These are phyloP conservation scores for Hypotaenidia okinawae DNA, from an alignment of 2,797 vertebrate genomes.

Conservation along the genomic window DNA sequence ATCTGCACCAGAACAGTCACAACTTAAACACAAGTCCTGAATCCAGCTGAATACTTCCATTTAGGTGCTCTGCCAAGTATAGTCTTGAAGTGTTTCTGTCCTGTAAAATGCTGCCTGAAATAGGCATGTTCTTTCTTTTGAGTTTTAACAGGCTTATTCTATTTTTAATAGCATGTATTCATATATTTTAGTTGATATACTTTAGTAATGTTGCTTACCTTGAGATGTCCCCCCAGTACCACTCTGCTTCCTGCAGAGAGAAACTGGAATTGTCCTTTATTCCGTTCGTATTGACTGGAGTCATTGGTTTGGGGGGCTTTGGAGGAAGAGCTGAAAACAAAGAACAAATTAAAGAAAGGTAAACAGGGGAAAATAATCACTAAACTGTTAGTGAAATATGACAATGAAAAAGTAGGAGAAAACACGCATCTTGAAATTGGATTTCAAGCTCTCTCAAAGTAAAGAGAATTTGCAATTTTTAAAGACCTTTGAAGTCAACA, in stretches of 20 bases:
- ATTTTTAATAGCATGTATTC: neutral
- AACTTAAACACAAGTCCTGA: neutral
- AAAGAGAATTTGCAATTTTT: neutral
- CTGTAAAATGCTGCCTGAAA: neutral
- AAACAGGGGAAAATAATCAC: neutral
- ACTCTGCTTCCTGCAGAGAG: conserved; percentile 93
- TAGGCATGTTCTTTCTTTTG: neutral
- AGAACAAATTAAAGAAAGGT: conserved; percentile 40
- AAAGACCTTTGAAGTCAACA: conserved; percentile 5
- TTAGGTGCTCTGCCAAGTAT: neutral
- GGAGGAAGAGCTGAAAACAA: conserved; percentile 91
- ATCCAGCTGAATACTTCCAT: neutral
- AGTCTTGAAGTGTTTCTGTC: neutral
- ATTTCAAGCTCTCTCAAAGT: neutral
- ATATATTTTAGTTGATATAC: neutral
- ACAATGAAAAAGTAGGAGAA: neutral
- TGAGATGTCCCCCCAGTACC: conserved; percentile 99
- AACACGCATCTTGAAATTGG: neutral
- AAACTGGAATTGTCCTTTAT: conserved; percentile 83
- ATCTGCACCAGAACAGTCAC: neutral
- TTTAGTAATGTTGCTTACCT: conserved; percentile 81
- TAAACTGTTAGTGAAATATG: neutral
- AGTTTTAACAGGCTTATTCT: neutral
- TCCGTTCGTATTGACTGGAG: conserved; percentile 81
- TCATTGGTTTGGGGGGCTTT: conserved; percentile 90